Evolutionary conservation across 2,113 vertebrate species (phyloP), one percentile per base, ranked within the genome.

Genomic region (Sander vitreus): DNA sequence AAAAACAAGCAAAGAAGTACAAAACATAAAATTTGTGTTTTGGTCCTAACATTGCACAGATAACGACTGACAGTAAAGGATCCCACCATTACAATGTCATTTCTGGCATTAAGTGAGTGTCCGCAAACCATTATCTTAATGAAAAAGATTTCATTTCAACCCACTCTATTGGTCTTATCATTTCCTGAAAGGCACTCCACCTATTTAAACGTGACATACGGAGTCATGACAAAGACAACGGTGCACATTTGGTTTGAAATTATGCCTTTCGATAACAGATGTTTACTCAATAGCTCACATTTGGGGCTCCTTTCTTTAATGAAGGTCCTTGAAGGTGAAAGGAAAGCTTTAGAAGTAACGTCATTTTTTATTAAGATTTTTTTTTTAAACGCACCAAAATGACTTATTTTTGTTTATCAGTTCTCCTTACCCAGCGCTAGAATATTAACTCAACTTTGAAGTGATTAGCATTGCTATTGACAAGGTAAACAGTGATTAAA

Each of bases 271-370:
- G 81, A 72, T 85, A 88, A 87, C 84, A 89, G 85, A 89, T 92
- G 91, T 89, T 88, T 84, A 83, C 84, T 75, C 66, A 68, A 75
- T 54, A 55, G 47, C 70, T 88, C 47, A 36, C 82, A 76, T 90
- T 81, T 79, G 57, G 63, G 36, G 69, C 65, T 66, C 19, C 15
- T 76, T 51, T 70, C 48, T 82, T 87, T 88, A 85, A 92, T 90
- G 84, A 91, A 90, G 87, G 86, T 82, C 77, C 60, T 75, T 85
- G 77, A 86, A 92, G 92, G 89, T 89, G 81, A 93, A 91, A 84
- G 16, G 4, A 79, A 63, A 81, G 82, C 69, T 84, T 87, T 74
- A 55, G 59, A 81, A 53, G 63, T 50, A 72, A 43, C 23, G 55
- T 75, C 50, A 54, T 86, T 86, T 76, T 89, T 85, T 50, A 79